Evolutionary conservation across 2,797 vertebrate genomes (phyloP).

Genomic region (Delichon dasypus): DNA sequence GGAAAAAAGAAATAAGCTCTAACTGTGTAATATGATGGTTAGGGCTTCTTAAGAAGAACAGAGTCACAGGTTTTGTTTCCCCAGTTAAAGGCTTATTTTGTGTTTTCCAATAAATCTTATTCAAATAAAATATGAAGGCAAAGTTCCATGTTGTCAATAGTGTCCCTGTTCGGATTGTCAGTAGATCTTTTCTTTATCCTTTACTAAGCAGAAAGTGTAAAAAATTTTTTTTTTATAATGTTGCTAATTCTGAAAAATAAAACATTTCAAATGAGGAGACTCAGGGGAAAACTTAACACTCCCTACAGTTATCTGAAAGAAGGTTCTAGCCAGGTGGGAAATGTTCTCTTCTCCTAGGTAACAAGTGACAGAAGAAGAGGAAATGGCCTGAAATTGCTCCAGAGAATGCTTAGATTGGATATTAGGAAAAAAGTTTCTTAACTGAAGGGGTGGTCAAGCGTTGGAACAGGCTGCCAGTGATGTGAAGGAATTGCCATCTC

Average conservation of each 20-base stretch:
- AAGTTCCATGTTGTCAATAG: neutral
- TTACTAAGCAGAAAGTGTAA: neutral
- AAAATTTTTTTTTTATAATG: neutral
- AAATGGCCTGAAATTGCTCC: neutral
- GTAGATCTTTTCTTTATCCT: accelerated
- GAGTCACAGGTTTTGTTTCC: neutral
- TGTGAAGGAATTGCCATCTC: neutral
- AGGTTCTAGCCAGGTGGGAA: neutral
- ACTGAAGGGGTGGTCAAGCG: neutral
- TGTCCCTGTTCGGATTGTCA: neutral
- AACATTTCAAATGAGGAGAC: neutral
- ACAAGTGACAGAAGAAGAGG: neutral
- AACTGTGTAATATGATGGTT: neutral
- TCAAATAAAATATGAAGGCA: neutral
- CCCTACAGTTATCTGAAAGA: neutral
- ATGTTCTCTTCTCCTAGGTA: neutral
- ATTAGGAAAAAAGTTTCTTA: neutral
- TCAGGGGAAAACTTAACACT: neutral
- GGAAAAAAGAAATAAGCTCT: neutral
- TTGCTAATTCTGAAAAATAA: neutral
- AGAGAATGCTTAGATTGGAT: neutral
- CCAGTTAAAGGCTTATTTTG: neutral
- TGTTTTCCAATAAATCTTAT: neutral
- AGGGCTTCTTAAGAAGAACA: neutral
- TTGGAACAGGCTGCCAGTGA: neutral